Evolutionary conservation across 2,888 invertebrate genomes (phyloP), one percentile per base, ranked within the genome.

Genomic region (Minunthozetes semirufus): DNA sequence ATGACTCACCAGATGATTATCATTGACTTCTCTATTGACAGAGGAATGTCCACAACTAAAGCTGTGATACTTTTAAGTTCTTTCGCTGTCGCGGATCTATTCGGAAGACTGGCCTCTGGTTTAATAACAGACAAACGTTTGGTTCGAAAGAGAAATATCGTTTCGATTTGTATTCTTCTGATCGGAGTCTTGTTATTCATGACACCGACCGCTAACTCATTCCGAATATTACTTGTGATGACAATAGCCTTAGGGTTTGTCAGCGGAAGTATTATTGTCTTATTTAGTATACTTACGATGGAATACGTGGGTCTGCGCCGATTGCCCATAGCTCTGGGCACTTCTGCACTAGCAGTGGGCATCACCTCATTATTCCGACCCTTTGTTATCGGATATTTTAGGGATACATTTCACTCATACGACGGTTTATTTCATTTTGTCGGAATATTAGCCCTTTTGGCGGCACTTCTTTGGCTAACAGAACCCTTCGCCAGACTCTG

Each of bases 371-470:
- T 79, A 2, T 74, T 75, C 1, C 77, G 77, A 19, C 79, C 79
- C 6, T 8, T 76, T 4, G 25, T 79, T n/a, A 59, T 76, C 53
- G 79, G 79, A 76, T 76, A 78, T 73, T 78, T 76, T 66, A 75
- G 79, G 1, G 79, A 79, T 53, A 77, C 76, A 9, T 73, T 75
- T 70, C 77, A 78, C 27, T 77, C 76, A 19, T 79, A 79, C 25
- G 77, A 78, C 53, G 77, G 78, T 9, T 56, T 79, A 13, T 79
- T 79, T 63, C 76, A 78, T 70, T 76, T 77, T 29, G 70, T 79
- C 3, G 77, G 78, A 11, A 72, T 74, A 13, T 38, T 77, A 1
- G 73, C 76, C 3, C 68, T 78, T n/a, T 66, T 78, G 27, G 77
- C 78, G 19, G 78, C 77, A 5, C 61, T 76, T 17, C 71, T 79